phyloP scores from a whole-genome alignment of 1,140 invertebrate genomes.

The Drosophila pandora region DNA sequence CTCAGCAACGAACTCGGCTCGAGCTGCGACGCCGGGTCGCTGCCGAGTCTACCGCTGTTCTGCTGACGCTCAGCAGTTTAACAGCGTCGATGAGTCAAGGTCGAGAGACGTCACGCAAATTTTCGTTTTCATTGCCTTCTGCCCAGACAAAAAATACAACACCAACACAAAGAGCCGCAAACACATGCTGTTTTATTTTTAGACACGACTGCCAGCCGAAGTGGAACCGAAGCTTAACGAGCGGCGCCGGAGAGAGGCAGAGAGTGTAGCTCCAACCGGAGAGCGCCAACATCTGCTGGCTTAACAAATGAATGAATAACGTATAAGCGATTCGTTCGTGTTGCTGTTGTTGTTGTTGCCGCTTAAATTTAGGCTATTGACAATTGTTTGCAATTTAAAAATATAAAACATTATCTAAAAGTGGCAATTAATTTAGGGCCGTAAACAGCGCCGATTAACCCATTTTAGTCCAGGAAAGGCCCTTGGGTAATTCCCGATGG shows the following conservation, averaged over 20 bases:
- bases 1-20: slow-evolving; percentile 42
- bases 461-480: not conserved
- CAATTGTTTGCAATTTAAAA: slow-evolving; percentile 17
- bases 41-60: slow-evolving; percentile 39
- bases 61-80: slow-evolving; percentile 53
- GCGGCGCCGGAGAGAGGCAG: slow-evolving; percentile 23
- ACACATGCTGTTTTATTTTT: slow-evolving; percentile 71
- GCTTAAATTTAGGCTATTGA: slow-evolving; percentile 18
- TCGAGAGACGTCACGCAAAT: slow-evolving; percentile 84
- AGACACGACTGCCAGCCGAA: slow-evolving; percentile 61
- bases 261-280: slow-evolving; percentile 2
- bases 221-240: slow-evolving; percentile 30
- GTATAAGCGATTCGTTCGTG: slow-evolving; percentile 14
- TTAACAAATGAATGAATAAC: slow-evolving; percentile 42
- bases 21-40: slow-evolving; percentile 21
- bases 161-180: slow-evolving; percentile 22
- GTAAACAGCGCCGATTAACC: slow-evolving; percentile 14
- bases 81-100: slow-evolving; percentile 84
- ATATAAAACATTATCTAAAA: slow-evolving; percentile 21
- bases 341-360: slow-evolving; percentile 5
- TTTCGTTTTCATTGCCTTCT: slow-evolving; percentile 83
- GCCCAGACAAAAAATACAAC: slow-evolving; percentile 62
- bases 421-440: slow-evolving; percentile 4
- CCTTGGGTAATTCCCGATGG: no score
- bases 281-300: slow-evolving; percentile 34